phyloP scores from a whole-genome alignment of 2,797 vertebrate species.

The Gephyroberyx darwinii region DNA sequence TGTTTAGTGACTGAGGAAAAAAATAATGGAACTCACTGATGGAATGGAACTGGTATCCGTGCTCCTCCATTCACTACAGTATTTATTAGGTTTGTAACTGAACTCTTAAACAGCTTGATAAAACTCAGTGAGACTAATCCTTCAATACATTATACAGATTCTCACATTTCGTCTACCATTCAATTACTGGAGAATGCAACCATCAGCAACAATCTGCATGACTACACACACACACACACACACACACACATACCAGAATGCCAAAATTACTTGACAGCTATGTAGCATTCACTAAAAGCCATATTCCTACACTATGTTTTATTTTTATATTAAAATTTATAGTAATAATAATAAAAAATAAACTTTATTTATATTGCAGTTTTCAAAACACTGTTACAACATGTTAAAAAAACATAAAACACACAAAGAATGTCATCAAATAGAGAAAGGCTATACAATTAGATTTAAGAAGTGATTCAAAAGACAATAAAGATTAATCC shows the following conservation, averaged over 20 bases:
- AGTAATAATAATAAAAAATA: too few species aligned
- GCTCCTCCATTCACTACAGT: conserved; percentile 45
- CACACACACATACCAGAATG: neutral
- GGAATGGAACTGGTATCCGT: conserved; percentile 46
- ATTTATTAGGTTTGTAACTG: conserved; percentile 62
- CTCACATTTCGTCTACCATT: conserved; percentile 48
- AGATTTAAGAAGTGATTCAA: too few species aligned
- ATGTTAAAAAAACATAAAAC: too few species aligned
- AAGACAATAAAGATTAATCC: too few species aligned
- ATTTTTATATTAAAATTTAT: too few species aligned
- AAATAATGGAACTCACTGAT: conserved; percentile 40
- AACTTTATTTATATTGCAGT: too few species aligned
- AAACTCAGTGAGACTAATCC: conserved; percentile 56
- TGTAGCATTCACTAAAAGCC: neutral
- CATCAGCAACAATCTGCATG: too few species aligned
- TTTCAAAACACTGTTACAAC: too few species aligned
- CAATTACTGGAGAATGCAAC: conserved; percentile 13
- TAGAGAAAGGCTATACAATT: too few species aligned
- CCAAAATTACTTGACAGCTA: neutral
- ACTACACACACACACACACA: neutral
- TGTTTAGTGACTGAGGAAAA: conserved; percentile 36
- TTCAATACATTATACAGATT: conserved; percentile 42
- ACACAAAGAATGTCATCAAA: too few species aligned
- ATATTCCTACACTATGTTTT: too few species aligned
- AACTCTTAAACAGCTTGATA: conserved; percentile 53